Evolutionary conservation across 2,888 invertebrate genomes (phyloP), one percentile per base, ranked within the genome.

Genomic region (Cryptosula pallasiana): DNA sequence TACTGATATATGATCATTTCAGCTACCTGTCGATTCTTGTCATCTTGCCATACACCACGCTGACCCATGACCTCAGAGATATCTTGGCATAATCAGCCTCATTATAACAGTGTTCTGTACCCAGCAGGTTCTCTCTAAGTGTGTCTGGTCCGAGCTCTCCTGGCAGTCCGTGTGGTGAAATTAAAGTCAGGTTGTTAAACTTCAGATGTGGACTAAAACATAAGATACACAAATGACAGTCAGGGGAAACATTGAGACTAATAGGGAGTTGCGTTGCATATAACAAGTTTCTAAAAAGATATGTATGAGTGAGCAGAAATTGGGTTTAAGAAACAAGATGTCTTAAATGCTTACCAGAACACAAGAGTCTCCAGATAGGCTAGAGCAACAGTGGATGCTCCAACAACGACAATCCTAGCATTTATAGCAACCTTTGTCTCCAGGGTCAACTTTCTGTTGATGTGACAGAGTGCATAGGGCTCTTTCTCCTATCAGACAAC

Each of bases 181-280:
- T 87, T 69, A 92, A 81, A 0, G 90, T 90, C 25, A 92, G 80
- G 79, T 91, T 91, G 72, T 89, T 89, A 81, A 91, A 91, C 0
- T 87, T 87, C 45, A 89, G 80, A 79, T 89, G 88, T 73, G 87
- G 86, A 70, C 88, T 84, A 27, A 5, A 27, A 55, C 25, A n/a
- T n/a, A n/a, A n/a, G n/a, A n/a, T n/a, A n/a, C n/a, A n/a, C n/a
- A n/a, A n/a, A n/a, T n/a, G n/a, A n/a, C n/a, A n/a, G n/a, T n/a
- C n/a, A n/a, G n/a, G n/a, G n/a, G n/a, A n/a, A n/a, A n/a, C n/a
- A n/a, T n/a, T n/a, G n/a, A n/a, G n/a, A n/a, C n/a, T n/a, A n/a
- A n/a, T n/a, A n/a, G n/a, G n/a, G n/a, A n/a, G n/a, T n/a, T n/a
- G n/a, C n/a, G n/a, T n/a, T n/a, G n/a, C n/a, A n/a, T n/a, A n/a